These are phyloP conservation scores for Microchrysa polita DNA, from an alignment of 2,888 invertebrate species.

Conservation along the genomic window DNA sequence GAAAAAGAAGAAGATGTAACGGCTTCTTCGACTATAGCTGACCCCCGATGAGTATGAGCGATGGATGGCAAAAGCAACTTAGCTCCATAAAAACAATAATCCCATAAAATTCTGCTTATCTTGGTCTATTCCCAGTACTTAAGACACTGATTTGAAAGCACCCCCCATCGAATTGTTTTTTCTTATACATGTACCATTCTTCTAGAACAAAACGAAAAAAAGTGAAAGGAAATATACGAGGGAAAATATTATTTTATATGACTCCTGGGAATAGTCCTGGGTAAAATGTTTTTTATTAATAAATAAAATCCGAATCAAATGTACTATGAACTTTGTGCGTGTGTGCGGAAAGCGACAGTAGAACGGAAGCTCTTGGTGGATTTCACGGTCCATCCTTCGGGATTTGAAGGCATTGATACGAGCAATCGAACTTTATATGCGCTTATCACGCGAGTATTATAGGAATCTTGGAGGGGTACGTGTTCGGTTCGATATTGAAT, in stretches of 20 bases:
- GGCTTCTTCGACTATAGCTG: too few relatives aligned
- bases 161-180: constrained; percentile 41
- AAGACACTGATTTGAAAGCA: constrained; percentile 45
- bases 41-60: too few relatives aligned
- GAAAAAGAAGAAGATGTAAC: too few relatives aligned
- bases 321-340: constrained; percentile 1
- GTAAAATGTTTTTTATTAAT: constrained; percentile 51
- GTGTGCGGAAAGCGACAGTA: neutral
- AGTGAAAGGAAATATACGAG: constrained; percentile 30
- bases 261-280: constrained; percentile 48
- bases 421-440: constrained; percentile 45
- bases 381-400: constrained; percentile 34
- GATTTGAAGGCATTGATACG: constrained; percentile 40
- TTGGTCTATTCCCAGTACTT: constrained; percentile 50
- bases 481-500: too few relatives aligned
- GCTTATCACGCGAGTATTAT: constrained; percentile 48
- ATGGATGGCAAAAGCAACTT: constrained; percentile 4
- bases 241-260: constrained; percentile 50
- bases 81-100: constrained; percentile 55
- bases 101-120: constrained; percentile 56
- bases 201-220: neutral
- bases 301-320: constrained; percentile 47
- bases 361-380: constrained; percentile 6
- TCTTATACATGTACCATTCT: constrained; percentile 12
- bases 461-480: neutral